Evolutionary conservation across 2,888 invertebrate species (phyloP).

Genomic region (Petrophora chlorosata): DNA sequence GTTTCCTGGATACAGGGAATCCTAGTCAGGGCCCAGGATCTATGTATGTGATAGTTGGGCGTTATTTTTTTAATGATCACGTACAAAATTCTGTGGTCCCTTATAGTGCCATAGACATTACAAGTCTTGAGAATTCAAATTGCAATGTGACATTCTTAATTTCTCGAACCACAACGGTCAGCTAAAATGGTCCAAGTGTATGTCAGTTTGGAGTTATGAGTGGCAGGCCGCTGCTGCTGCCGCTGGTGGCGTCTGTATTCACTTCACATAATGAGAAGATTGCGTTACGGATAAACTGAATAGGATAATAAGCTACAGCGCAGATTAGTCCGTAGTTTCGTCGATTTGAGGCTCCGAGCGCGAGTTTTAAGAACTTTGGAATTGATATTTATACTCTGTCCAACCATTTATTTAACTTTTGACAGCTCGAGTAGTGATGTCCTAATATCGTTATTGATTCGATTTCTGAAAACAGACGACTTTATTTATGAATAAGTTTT

Average conservation of each 20-base stretch:
- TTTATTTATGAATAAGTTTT: too few relatives aligned
- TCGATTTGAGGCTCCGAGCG: neutral
- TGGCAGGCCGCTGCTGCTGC: constrained; percentile 9
- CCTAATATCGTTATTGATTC: too few relatives aligned
- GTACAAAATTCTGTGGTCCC: too few relatives aligned
- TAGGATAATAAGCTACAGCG: constrained; percentile 19
- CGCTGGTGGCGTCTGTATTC: constrained; percentile 23
- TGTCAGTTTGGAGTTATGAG: constrained; percentile 14
- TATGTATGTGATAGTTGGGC: too few relatives aligned
- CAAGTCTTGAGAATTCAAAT: constrained; percentile 4
- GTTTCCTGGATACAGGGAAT: too few relatives aligned
- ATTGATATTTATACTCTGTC: neutral
- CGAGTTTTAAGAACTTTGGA: neutral
- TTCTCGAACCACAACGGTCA: neutral
- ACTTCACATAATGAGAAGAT: constrained; percentile 25
- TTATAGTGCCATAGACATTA: neutral
- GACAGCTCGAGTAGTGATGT: too few relatives aligned
- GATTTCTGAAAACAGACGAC: too few relatives aligned
- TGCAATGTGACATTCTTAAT: constrained; percentile 15
- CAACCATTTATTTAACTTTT: too few relatives aligned
- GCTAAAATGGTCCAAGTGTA: constrained; percentile 13
- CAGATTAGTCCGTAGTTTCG: constrained; percentile 21
- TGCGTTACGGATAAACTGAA: constrained; percentile 16
- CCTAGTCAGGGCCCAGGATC: too few relatives aligned
- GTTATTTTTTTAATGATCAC: too few relatives aligned